phyloP scores from a whole-genome alignment of 2,113 vertebrate species.

The Haemorhous mexicanus region DNA sequence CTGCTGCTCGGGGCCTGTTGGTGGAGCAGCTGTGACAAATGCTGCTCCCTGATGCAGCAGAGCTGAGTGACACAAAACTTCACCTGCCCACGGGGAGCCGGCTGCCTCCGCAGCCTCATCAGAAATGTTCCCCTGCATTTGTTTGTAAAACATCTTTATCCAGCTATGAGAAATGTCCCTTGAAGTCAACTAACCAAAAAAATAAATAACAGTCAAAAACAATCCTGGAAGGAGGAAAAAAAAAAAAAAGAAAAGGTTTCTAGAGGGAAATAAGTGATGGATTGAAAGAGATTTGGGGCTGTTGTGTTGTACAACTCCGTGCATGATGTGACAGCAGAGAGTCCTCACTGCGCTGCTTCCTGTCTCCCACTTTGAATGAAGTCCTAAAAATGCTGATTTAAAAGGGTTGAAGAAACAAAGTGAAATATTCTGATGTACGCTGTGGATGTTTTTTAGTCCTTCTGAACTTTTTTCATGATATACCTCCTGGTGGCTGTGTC shows the following conservation, averaged over 20 bases:
- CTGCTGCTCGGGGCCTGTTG: neutral
- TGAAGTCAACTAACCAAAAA: conserved; percentile 44
- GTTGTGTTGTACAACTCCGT: neutral
- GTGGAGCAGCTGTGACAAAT: conserved; percentile 6
- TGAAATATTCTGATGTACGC: neutral
- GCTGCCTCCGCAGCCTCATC: neutral
- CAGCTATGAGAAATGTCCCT: conserved; percentile 45
- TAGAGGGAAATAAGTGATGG: conserved; percentile 53
- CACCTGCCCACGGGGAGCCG: conserved; percentile 44
- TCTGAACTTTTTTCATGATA: neutral
- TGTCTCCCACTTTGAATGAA: neutral
- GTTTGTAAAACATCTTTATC: conserved; percentile 36
- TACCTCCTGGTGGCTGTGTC: neutral
- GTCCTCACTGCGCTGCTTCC: neutral
- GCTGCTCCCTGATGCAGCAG: neutral
- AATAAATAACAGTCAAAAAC: conserved; percentile 28
- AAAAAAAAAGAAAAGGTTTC: neutral
- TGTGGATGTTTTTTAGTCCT: neutral
- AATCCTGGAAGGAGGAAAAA: neutral
- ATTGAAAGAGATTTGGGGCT: conserved; percentile 39
- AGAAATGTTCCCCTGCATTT: conserved; percentile 27
- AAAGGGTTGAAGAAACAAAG: neutral
- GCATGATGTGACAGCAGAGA: neutral
- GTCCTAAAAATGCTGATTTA: neutral
- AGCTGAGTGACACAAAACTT: conserved; percentile 29